Evolutionary conservation across 2,797 vertebrate species (phyloP).

Genomic region (Sylvia borin): DNA sequence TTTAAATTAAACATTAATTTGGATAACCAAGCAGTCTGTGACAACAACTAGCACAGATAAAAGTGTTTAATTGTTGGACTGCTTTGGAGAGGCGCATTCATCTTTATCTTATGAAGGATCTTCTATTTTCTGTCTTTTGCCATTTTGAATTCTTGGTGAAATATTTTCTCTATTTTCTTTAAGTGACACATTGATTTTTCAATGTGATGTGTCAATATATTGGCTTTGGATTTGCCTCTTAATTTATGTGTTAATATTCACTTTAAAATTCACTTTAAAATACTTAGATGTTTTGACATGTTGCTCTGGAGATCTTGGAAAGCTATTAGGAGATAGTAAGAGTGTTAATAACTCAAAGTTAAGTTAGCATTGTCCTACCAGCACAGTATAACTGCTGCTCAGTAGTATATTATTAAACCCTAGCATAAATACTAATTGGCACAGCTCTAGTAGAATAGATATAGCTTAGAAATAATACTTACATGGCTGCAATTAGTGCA

Average conservation of each 20-base stretch:
- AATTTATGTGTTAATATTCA: not conserved
- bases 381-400: not conserved
- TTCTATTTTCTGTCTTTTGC: not conserved
- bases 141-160: not conserved
- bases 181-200: not conserved
- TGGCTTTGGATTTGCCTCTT: not conserved
- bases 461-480: not conserved
- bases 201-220: not conserved
- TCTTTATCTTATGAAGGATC: not conserved
- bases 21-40: not conserved
- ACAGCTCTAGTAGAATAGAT: not conserved
- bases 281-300: not conserved
- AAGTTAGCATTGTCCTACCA: not conserved
- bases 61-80: not conserved
- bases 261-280: not conserved
- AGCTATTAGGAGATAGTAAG: not conserved
- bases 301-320: not conserved
- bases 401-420: not conserved
- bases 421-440: not conserved
- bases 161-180: not conserved
- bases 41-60: not conserved
- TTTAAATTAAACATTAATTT: not conserved
- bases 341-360: not conserved
- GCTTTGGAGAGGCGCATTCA: not conserved
- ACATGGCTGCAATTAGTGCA: rapidly evolving